These are phyloP conservation scores for Drosophila parvula DNA, from an alignment of 1,140 invertebrate genomes.

Conservation along the genomic window DNA sequence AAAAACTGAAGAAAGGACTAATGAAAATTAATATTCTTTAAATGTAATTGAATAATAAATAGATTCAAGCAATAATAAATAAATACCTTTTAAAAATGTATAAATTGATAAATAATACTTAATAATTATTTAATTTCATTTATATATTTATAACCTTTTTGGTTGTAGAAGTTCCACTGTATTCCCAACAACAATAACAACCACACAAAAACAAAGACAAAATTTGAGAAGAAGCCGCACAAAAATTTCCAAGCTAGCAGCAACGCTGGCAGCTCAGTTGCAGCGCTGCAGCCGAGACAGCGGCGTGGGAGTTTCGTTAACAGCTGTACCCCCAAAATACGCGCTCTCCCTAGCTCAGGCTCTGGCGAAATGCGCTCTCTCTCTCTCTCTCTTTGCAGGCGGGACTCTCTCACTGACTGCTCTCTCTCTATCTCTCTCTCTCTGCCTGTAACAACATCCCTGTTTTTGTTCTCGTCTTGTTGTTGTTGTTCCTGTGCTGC, in stretches of 20 bases:
- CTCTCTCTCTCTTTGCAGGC: conserved; percentile 14
- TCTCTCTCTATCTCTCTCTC: conserved; percentile 44
- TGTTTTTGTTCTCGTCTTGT: conserved; percentile 61
- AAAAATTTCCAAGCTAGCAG: conserved; percentile 45
- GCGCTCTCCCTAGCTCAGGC: conserved; percentile 25
- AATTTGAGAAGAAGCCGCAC: conserved; percentile 52
- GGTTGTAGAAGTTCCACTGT: background rate
- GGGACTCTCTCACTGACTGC: conserved; percentile 24
- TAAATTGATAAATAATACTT: no score
- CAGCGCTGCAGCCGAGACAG: conserved; percentile 18
- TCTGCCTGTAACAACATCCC: conserved; percentile 75
- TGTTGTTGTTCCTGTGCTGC: conserved; percentile 44
- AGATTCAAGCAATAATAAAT: no score
- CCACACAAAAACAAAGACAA: conserved; percentile 17
- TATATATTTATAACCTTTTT: background rate
- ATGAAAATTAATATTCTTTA: no score
- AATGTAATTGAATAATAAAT: no score
- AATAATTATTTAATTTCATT: background rate
- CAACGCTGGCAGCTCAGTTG: conserved; percentile 35
- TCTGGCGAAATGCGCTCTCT: conserved; percentile 5
- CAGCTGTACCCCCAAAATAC: conserved; percentile 70
- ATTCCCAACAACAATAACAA: conserved; percentile 35
- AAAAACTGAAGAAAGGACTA: no score
- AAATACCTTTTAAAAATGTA: no score
- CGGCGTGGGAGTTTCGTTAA: conserved; percentile 80